These are phyloP conservation scores for Gnatocerus cornutus DNA, from an alignment of 2,888 invertebrate genomes.

Conservation along the genomic window DNA sequence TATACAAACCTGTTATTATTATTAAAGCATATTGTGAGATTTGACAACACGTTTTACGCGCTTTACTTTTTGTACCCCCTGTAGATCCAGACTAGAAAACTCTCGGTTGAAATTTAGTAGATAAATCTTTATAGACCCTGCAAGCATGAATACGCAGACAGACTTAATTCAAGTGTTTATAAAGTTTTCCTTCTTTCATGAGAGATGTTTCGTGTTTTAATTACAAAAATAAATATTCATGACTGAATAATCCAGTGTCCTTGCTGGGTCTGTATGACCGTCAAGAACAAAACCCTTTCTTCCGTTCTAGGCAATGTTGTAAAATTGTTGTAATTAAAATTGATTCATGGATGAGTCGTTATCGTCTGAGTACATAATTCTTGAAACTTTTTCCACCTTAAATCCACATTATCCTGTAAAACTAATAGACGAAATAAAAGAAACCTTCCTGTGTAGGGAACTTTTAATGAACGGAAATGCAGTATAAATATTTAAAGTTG, in stretches of 20 bases:
- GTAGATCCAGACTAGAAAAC: no score
- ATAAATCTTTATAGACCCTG: no score
- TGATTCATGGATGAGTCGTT: constrained; percentile 4
- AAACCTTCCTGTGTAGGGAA: constrained; percentile 34
- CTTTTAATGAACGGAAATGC: constrained; percentile 50
- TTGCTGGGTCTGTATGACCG: constrained; percentile 20
- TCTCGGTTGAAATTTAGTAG: no score
- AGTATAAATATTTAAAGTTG: constrained; percentile 51
- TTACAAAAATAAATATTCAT: constrained; percentile 42
- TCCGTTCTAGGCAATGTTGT: neutral
- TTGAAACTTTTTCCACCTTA: constrained; percentile 14
- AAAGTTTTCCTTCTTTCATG: constrained; percentile 36
- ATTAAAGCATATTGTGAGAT: no score
- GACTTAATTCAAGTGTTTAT: constrained; percentile 38
- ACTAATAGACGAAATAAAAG: constrained; percentile 40
- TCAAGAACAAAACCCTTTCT: constrained; percentile 5
- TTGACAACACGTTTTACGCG: no score
- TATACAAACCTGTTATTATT: no score
- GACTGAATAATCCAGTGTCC: constrained; percentile 36
- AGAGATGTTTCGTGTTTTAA: constrained; percentile 38
- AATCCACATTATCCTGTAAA: constrained; percentile 22
- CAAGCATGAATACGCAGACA: neutral
- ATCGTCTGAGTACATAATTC: neutral
- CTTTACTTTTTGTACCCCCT: no score
- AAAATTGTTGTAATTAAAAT: neutral